A percentile compares a stretch with the other conserved stretches of the same genome.
Conservation (phyloP, 2,113 vertebrate genomes). For the Murina feae region DNA sequence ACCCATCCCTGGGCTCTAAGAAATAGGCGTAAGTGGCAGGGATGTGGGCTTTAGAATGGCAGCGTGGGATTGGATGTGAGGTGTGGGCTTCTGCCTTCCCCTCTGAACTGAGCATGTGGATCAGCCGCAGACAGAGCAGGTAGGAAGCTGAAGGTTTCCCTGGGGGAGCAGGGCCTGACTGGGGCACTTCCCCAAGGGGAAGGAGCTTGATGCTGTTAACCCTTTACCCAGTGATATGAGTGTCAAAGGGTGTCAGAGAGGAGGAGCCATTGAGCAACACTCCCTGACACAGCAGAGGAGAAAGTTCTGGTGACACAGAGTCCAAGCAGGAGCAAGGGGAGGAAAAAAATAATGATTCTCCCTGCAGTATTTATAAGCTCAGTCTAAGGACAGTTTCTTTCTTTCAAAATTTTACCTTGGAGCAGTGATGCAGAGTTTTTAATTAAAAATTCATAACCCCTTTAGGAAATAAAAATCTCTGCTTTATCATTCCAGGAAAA, state of each 20-base stretch:
- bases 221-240: not conserved
- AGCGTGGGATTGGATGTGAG: not conserved
- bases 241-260: not conserved
- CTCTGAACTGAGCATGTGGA: not conserved
- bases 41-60: not conserved
- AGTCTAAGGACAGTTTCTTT: not conserved
- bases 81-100: not conserved
- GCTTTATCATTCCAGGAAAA: not conserved
- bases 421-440: not conserved
- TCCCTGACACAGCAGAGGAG: rapidly evolving
- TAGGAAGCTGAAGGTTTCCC: not conserved
- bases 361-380: not conserved
- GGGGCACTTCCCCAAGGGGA: not conserved
- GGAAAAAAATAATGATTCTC: not conserved
- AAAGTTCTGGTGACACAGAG: not conserved
- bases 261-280: not conserved
- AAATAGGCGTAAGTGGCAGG: not conserved
- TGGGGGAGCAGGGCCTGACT: not conserved
- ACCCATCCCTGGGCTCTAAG: not conserved
- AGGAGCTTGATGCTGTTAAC: not conserved
- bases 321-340: not conserved
- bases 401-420: not conserved
- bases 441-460: not conserved
- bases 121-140: not conserved
- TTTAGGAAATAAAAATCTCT: slow-evolving; percentile 11